A percentile compares a stretch with the other conserved stretches of the same genome.
phyloP scores from a whole-genome alignment of 2,113 vertebrate genomes.

The Plectropomus leopardus region DNA sequence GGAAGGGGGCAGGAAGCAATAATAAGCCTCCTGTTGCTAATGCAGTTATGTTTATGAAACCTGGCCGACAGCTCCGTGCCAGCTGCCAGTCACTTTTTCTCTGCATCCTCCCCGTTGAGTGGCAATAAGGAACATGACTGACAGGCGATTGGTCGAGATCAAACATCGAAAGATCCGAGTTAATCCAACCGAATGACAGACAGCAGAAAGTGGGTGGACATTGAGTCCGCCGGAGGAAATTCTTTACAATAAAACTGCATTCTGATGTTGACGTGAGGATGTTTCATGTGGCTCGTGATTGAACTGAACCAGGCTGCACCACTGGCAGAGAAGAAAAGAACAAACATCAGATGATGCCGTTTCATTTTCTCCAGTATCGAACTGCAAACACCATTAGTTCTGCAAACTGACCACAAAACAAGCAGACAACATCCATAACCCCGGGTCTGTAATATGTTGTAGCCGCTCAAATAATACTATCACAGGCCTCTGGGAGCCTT shows the following conservation, averaged over 20 bases:
- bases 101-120: constrained; percentile 11
- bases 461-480: constrained; percentile 69
- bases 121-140: constrained; percentile 33
- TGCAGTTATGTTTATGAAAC: constrained; percentile 24
- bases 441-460: constrained; percentile 60
- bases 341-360: constrained; percentile 59
- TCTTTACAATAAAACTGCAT: constrained; percentile 8
- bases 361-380: constrained; percentile 65
- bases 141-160: constrained; percentile 30
- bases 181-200: constrained; percentile 16
- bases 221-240: neutral
- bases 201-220: neutral
- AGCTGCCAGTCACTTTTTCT: constrained; percentile 34
- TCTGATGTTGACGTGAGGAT: constrained; percentile 27
- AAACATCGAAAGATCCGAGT: constrained; percentile 23
- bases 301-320: constrained; percentile 22
- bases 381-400: constrained; percentile 76
- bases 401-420: constrained; percentile 73
- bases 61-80: neutral
- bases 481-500: constrained; percentile 55
- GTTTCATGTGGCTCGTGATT: constrained; percentile 30
- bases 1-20: neutral
- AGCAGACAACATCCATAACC: constrained; percentile 66
- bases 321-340: constrained; percentile 41
- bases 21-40: constrained; percentile 8